Base-by-base conservation (phyloP, 2,797 vertebrate species). In the Acanthurus lineatus region DNA sequence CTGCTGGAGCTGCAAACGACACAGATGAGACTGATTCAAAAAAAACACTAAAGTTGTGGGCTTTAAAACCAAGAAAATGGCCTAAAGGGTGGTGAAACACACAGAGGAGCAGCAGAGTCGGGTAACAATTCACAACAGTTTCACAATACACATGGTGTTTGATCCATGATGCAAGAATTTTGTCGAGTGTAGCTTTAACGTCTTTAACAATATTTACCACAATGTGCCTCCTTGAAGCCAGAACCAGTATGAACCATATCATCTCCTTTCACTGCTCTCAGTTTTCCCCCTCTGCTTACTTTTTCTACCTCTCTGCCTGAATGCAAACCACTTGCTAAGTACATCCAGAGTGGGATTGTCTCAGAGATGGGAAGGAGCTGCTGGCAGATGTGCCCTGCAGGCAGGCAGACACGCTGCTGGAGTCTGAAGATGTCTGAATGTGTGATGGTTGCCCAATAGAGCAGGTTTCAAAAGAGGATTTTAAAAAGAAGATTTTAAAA, bases 321-420 rank as follows among this genome's bases (percentile, higher is more conserved):
- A 32, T 32, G 28, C 28, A 32, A 85, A 57, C 72, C 48, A 49
- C 49, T 66, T 42, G 71, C 56, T 63, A 38, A 69, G 54, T 56
- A 56, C 66, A 77, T 60, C 53, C 61, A 82, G 69, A 45, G 40
- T 32, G 25, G 62, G 60, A 81, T 40, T 44, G 64, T 75, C 59
- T 82, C 45, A 70, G 44, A 61, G 69, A 77, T 51, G 58, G 73
- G n/a, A 82, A 74, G 38, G 15, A 8, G 32, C 17, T 47, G 51
- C 64, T 69, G 84, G 78, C 79, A 85, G 60, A 61, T 72, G 73
- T 77, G 49, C 35, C 3, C 7, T 45, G 65, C 73, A 65, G 28
- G 25, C 25, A 25, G 51, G 17, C 47, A 44, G 64, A 52, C 47
- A 44, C 35, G 49, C 25, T 56, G 32, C 3, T 54, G 56, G 56